Evolutionary conservation across 2,113 vertebrate species (phyloP).

Genomic region (Alexandromys fortis): DNA sequence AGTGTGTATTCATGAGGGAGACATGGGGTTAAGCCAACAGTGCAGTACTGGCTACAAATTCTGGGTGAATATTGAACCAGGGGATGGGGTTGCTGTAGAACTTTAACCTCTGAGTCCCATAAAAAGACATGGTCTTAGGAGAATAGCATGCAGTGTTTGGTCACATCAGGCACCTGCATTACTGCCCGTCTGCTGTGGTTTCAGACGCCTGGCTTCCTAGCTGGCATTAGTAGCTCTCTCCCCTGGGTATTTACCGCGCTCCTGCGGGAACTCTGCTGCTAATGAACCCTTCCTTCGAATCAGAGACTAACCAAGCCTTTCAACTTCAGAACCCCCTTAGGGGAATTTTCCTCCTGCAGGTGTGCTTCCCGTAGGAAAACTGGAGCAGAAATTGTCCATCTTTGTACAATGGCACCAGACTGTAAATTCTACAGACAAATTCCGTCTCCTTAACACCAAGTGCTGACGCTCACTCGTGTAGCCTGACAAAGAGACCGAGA

Average conservation of each 20-base stretch:
- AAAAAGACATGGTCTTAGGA: background rate
- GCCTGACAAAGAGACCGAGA: background rate
- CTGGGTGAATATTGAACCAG: background rate
- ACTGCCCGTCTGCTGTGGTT: background rate
- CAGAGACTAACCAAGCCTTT: conserved; percentile 9
- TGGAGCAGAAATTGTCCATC: background rate
- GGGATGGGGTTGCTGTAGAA: background rate
- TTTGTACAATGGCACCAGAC: background rate
- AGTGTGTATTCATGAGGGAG: background rate
- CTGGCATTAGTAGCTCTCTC: conserved; percentile 29
- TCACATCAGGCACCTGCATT: background rate
- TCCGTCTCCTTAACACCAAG: background rate
- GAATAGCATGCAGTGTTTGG: background rate
- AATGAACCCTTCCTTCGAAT: conserved; percentile 49
- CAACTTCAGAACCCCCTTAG: conserved; percentile 10
- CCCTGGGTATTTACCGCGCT: background rate
- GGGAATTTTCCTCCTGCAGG: background rate
- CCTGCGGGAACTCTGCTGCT: background rate
- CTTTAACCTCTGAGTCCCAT: conserved; percentile 5
- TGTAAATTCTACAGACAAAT: conserved; percentile 18
- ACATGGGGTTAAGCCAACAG: background rate
- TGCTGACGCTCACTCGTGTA: background rate
- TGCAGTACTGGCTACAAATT: background rate
- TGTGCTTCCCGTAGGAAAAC: background rate
- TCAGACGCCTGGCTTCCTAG: background rate